These are phyloP conservation scores for Euclidia mi DNA, from an alignment of 2,888 invertebrate genomes.

Conservation along the genomic window DNA sequence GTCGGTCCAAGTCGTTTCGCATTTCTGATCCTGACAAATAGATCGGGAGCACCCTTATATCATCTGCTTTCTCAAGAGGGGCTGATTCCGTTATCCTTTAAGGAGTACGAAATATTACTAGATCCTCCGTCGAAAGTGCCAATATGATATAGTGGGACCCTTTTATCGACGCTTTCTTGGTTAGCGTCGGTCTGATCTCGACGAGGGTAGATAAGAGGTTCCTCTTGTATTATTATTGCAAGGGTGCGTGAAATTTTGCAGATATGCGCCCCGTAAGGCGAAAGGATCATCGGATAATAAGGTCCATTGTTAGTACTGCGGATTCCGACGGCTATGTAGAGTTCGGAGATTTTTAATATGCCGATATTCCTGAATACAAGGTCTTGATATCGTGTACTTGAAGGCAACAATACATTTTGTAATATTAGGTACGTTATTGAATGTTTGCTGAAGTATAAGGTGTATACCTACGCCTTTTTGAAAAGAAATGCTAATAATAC, in stretches of 20 bases:
- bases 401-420: conserved; percentile 25
- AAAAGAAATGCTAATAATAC: too few species aligned
- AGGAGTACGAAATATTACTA: conserved; percentile 78
- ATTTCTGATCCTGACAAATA: conserved; percentile 62
- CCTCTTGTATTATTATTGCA: conserved; percentile 79
- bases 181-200: conserved; percentile 67
- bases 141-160: conserved; percentile 86
- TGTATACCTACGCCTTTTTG: not conserved
- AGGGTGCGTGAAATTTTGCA: conserved; percentile 88
- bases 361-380: conserved; percentile 50
- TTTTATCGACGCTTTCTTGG: conserved; percentile 75
- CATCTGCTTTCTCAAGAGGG: conserved; percentile 59
- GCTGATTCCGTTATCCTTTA: conserved; percentile 69
- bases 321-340: conserved; percentile 52
- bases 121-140: conserved; percentile 82
- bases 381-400: conserved; percentile 27
- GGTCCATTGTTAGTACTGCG: conserved; percentile 54
- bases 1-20: too few species aligned
- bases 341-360: conserved; percentile 66
- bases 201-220: conserved; percentile 84
- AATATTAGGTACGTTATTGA: conserved; percentile 1
- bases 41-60: conserved; percentile 60
- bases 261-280: conserved; percentile 78
- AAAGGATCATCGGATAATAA: conserved; percentile 78
- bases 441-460: too few species aligned